Base-by-base conservation (phyloP, 2,888 invertebrate species). In the Troides oblongomaculatus region DNA sequence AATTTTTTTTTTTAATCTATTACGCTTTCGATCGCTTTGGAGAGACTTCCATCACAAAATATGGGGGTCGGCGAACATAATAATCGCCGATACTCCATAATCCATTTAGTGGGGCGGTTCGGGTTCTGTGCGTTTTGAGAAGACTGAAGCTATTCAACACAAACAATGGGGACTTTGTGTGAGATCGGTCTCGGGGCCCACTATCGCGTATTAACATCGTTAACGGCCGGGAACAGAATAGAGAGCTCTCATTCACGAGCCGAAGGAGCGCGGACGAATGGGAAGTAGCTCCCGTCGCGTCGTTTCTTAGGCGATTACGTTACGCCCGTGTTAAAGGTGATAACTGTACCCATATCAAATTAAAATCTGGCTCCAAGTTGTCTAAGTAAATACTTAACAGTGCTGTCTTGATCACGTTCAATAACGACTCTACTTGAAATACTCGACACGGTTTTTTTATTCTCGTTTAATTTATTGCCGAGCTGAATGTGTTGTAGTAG, bases 141-240 rank as follows among this genome's bases (percentile, higher is more conserved):
- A 74, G 74, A 72, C 71, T 70, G 66, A 64, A 71, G 72, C 73
- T 72, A 74, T 78, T 78, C 76, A 30, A 75, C 72, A 68, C 73
- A 71, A 65, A 77, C 75, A 77, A 77, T 71, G 73, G 71, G 58
- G 69, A 7, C 76, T 72, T 76, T 76, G 74, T 76, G 71, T 72
- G 77, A 77, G 79, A 86, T 87, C 88, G 85, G 87, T 88, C 86
- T 86, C 84, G 82, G 80, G 79, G 82, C 79, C 80, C 83, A 81
- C 82, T 85, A 88, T 87, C 85, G 84, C 79, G 79, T 87, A 89
- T 88, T 89, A 88, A 85, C 86, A 85, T 88, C 85, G 81, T 79
- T 89, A 89, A 89, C 89, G 86, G 87, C 80, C 85, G 84, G 83
- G 83, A 82, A 74, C 79, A 78, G 80, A 80, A 84, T 84, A 86